phyloP scores from a whole-genome alignment of 2,113 vertebrate genomes.

The Nibea coibor region DNA sequence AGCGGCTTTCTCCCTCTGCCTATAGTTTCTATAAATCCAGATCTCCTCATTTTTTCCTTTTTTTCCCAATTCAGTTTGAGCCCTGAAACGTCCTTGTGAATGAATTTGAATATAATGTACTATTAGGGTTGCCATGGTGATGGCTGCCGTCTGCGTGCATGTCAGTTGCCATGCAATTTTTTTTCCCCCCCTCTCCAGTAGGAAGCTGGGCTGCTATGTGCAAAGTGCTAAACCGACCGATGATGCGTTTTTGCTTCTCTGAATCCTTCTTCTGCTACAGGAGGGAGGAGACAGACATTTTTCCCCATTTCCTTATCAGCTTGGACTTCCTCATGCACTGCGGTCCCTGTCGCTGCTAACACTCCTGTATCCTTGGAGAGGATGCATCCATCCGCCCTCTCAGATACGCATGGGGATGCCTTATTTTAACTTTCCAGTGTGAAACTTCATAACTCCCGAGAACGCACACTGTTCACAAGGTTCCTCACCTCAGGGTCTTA shows the following conservation, averaged over 20 bases:
- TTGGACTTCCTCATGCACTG: neutral
- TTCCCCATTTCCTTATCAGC: neutral
- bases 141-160: slow-evolving; percentile 64
- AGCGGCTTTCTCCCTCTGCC: slow-evolving; percentile 8
- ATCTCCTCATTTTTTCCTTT: neutral
- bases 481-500: neutral
- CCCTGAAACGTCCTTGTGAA: slow-evolving; percentile 66
- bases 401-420: neutral
- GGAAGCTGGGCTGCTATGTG: slow-evolving; percentile 27
- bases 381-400: neutral
- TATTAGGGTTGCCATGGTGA: slow-evolving; percentile 81
- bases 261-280: neutral
- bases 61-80: slow-evolving; percentile 27
- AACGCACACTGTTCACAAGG: neutral
- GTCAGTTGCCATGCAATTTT: slow-evolving; percentile 79
- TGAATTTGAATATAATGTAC: slow-evolving; percentile 74
- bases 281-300: neutral
- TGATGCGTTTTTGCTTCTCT: neutral
- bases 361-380: neutral
- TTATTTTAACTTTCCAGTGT: neutral
- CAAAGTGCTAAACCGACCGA: slow-evolving; percentile 7
- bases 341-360: neutral
- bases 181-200: slow-evolving; percentile 38
- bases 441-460: neutral
- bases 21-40: slow-evolving; percentile 21